Evolutionary conservation across 1,140 invertebrate species (phyloP).

Genomic region (Rhizoglyphus robini): DNA sequence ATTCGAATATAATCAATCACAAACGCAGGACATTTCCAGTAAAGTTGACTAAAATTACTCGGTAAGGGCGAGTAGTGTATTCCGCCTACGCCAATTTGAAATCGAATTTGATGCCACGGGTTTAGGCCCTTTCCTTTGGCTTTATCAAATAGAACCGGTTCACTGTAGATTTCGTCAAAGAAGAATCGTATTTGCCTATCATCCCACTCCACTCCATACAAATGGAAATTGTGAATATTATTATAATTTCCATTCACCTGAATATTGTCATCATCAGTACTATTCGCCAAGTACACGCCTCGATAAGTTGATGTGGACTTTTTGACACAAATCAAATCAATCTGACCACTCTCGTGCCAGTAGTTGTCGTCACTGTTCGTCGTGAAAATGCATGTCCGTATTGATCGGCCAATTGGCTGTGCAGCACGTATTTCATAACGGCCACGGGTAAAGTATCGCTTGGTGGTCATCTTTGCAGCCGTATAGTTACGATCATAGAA

Average conservation of each 20-base stretch:
- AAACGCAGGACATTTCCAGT: slow-evolving; percentile 4
- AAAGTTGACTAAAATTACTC: neutral
- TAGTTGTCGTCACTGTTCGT: neutral
- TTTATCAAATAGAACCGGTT: neutral
- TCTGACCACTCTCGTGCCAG: slow-evolving; percentile 7
- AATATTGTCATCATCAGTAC: neutral
- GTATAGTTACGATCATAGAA: neutral
- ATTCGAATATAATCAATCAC: slow-evolving; percentile 9
- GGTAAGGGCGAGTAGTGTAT: neutral
- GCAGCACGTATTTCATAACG: neutral
- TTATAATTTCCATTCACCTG: neutral
- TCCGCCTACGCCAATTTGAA: slow-evolving; percentile 9
- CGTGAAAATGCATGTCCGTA: neutral
- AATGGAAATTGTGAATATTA: neutral
- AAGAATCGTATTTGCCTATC: neutral
- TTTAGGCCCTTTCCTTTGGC: neutral
- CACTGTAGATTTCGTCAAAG: neutral
- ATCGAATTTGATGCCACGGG: neutral
- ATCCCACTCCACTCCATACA: slow-evolving; percentile 1
- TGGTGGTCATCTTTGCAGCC: neutral
- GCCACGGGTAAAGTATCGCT: neutral
- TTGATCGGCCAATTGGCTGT: neutral
- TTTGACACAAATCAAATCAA: neutral
- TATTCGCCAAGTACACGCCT: neutral
- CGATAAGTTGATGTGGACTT: neutral